phyloP scores from a whole-genome alignment of 2,888 invertebrate species.

The Tenthredo mesomela region DNA sequence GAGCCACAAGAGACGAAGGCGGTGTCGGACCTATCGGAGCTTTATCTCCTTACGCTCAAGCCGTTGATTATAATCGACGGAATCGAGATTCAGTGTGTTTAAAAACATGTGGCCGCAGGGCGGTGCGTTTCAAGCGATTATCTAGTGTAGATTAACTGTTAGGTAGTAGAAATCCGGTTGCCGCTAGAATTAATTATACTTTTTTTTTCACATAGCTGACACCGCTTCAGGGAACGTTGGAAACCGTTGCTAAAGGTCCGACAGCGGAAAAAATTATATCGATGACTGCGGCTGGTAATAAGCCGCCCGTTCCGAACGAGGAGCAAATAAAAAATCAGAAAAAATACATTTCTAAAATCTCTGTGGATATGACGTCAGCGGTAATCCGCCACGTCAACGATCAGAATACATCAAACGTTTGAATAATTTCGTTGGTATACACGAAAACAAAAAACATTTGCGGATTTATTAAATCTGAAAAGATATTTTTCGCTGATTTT shows the following conservation, averaged over 20 bases:
- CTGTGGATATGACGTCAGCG: not conserved
- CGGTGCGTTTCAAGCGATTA: not conserved
- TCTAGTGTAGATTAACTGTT: not conserved
- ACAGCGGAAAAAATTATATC: conserved; percentile 36
- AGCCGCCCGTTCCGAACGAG: conserved; percentile 12
- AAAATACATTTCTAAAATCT: conserved; percentile 1
- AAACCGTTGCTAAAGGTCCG: conserved; percentile 29
- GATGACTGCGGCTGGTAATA: conserved; percentile 13
- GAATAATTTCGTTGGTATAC: not conserved
- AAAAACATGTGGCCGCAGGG: not conserved
- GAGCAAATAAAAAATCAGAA: not conserved
- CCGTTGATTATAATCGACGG: not conserved
- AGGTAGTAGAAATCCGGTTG: not conserved
- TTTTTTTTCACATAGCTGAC: not conserved
- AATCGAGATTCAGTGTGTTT: not conserved
- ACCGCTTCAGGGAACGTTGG: not conserved
- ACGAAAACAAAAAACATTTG: not conserved
- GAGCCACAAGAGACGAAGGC: conserved; percentile 46
- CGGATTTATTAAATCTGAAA: no score
- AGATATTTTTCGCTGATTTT: no score
- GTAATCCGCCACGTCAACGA: not conserved
- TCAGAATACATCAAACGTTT: not conserved
- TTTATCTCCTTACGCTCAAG: conserved; percentile 29
- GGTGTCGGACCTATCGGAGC: conserved; percentile 6
- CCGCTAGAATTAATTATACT: not conserved